Base-by-base conservation (phyloP, 2,888 invertebrate genomes). In the Bhutanitis thaidina region DNA sequence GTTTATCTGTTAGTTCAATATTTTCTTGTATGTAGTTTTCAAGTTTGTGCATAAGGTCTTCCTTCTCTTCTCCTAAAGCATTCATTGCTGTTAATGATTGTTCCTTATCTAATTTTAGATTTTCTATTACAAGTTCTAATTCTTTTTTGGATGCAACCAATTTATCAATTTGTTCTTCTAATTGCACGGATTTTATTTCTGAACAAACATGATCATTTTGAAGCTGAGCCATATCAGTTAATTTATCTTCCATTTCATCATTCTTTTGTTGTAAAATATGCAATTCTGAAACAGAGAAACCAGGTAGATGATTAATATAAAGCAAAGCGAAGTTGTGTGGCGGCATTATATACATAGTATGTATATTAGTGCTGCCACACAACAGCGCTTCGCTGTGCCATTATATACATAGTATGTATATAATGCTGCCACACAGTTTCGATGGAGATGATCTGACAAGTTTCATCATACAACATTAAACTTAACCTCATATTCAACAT, bases 161-260 rank as follows among this genome's bases (percentile, higher is more conserved):
- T 49, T 88, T 78, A 64, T 92, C 94, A 40, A 95, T 80, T 72
- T 94, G 93, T 74, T 96, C 96, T 75, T 96, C 96, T 54, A 95
- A 77, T 64, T 95, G 94, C 32, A 95, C 93, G 7, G 93, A 92
- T 61, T 93, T 93, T 69, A 96, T 93, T 86, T 96, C 95, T 1
- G 94, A 92, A 20, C 92, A 92, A n/a, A 96, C 94, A 69, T 93
- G 92, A 47, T 91, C 91, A 77, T 90, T 93, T 75, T 94, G 92
- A 4, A 93, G 80, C 60, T 92, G 91, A 39, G 92, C 90, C 51
- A 92, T 90, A 60, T 92, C 92, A 30, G 90, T 90, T 47, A 92
- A 70, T 71, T 91, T 91, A 59, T 91, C 91, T 65, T 93, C 92
- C 56, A 94, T 87, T 36, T 90, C 86, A 47, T 91, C 86, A 60